Evolutionary conservation across 64 coral and sea anemone genomes (phyloP).

Genomic region (Montipora cactus): DNA sequence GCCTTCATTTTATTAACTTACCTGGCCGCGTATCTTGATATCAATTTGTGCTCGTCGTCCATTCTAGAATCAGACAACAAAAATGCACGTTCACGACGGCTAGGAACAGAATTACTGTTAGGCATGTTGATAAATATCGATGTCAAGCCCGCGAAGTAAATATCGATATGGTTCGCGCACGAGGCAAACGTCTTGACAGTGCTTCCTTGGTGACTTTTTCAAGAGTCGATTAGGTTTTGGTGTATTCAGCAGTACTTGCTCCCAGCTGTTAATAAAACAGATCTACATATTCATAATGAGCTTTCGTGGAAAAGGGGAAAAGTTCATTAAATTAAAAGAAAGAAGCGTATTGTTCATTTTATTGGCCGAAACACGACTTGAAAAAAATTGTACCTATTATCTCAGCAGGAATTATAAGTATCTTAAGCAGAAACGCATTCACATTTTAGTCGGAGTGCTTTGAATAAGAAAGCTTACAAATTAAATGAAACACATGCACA

Average conservation of each 20-base stretch:
- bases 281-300: constrained; percentile 57
- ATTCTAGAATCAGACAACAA: constrained; percentile 80
- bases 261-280: constrained; percentile 46
- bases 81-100: not conserved
- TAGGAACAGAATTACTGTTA: constrained; percentile 2
- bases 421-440: not conserved
- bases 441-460: not conserved
- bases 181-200: not conserved
- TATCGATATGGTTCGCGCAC: not conserved
- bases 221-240: constrained; percentile 1
- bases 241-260: not conserved
- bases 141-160: not conserved
- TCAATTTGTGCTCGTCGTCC: constrained; percentile 98
- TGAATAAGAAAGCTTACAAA: not conserved
- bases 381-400: constrained; percentile 3
- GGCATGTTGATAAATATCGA: constrained; percentile 21
- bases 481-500: not conserved
- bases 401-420: not conserved
- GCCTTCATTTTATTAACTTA: constrained; percentile 52
- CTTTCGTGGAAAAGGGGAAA: not conserved
- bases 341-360: constrained; percentile 19
- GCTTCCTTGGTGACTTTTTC: not conserved
- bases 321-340: constrained; percentile 43
- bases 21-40: constrained; percentile 96
- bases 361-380: not conserved